Evolutionary conservation across 2,113 vertebrate genomes (phyloP).

Genomic region (Galemys pyrenaicus): DNA sequence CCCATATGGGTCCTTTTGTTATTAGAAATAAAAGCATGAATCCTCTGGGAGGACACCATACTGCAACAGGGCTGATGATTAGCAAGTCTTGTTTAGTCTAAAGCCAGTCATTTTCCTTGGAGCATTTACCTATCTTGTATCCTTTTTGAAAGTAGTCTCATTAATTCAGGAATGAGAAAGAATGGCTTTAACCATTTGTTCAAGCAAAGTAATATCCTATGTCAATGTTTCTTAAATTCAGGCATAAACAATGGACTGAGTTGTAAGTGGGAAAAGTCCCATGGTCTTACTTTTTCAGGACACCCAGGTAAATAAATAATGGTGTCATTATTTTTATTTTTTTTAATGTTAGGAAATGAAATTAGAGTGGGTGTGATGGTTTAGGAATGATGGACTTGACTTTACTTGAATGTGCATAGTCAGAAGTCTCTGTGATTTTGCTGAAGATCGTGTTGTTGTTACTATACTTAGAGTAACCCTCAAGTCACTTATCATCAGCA

Average conservation of each 20-base stretch:
- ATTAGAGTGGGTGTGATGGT: not conserved
- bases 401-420: not conserved
- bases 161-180: not conserved
- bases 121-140: not conserved
- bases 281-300: not conserved
- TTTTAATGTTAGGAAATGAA: not conserved
- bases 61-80: not conserved
- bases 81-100: not conserved
- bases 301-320: not conserved
- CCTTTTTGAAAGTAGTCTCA: not conserved
- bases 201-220: not conserved
- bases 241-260: not conserved
- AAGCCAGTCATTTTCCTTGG: not conserved
- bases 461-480: not conserved
- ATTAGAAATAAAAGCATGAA: not conserved
- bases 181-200: not conserved
- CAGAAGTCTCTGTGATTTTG: not conserved
- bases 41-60: not conserved
- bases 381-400: not conserved
- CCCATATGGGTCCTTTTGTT: not conserved
- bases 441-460: not conserved
- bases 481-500: not conserved
- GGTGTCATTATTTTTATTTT: not conserved
- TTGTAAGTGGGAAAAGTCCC: not conserved
- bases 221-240: not conserved